phyloP scores from a whole-genome alignment of 2,113 vertebrate genomes.

The Entelurus aequoreus region DNA sequence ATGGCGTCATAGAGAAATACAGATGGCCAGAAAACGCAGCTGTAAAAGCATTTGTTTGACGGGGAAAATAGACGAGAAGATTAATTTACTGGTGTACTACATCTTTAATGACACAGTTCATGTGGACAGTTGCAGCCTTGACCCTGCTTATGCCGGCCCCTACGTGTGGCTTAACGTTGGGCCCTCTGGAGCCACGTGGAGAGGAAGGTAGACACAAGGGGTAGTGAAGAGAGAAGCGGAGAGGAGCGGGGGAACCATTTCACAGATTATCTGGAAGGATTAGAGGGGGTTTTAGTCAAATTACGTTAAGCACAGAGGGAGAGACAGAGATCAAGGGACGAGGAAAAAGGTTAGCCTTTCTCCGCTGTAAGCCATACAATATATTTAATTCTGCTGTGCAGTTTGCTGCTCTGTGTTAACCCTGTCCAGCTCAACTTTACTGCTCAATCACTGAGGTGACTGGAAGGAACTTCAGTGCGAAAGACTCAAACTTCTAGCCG shows the following conservation, averaged over 20 bases:
- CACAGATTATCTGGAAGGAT: conserved; percentile 77
- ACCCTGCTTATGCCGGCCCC: conserved; percentile 50
- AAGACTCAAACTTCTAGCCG: too few species aligned
- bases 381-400: conserved; percentile 65
- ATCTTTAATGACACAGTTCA: conserved; percentile 69
- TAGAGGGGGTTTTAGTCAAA: conserved; percentile 75
- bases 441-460: not conserved
- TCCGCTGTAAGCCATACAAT: conserved; percentile 73
- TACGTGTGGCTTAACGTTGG: conserved; percentile 45
- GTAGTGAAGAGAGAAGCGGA: conserved; percentile 58
- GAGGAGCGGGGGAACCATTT: conserved; percentile 70
- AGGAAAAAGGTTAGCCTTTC: conserved; percentile 69
- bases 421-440: conserved; percentile 3
- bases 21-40: conserved; percentile 43
- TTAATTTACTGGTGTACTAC: conserved; percentile 65
- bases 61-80: conserved; percentile 57
- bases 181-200: conserved; percentile 40
- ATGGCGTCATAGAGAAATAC: conserved; percentile 34
- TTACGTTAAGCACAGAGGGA: conserved; percentile 73
- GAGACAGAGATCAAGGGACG: conserved; percentile 70
- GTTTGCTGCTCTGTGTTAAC: conserved; percentile 31
- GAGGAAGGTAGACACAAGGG: conserved; percentile 68
- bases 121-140: conserved; percentile 41
- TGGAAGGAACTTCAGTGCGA: too few species aligned
- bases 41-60: conserved; percentile 65